Base-by-base conservation (phyloP, 2,888 invertebrate species). In the Clusia tigrina region DNA sequence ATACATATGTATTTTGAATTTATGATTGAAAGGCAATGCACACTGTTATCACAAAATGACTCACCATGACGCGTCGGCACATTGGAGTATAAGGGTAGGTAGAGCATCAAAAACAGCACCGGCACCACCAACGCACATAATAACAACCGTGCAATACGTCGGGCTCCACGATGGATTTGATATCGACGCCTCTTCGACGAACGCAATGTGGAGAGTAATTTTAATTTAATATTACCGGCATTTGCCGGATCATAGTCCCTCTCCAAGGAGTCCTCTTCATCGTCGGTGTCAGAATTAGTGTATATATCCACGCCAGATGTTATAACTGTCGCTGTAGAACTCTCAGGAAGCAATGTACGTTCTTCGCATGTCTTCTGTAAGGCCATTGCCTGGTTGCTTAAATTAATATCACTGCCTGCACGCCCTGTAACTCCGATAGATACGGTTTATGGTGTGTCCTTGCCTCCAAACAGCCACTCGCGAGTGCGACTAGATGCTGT, bases 61-160 rank as follows among this genome's bases (percentile, higher is more conserved):
- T 70, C 68, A 83, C 82, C 76, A 63, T 74, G 73, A 32, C 82
- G 73, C 56, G 76, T 72, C 37, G 76, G 76, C 5, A 77, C 71
- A 71, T 74, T 74, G 66, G 78, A 72, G 63, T 76, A 81, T 6
- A 81, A 68, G 23, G 79, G 77, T 66, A 82, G 70, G 67, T 80
- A 80, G 22, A 78, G 65, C 15, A 81, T 62, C n/a, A 79, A 64
- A n/a, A 67, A 38, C 24, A 76, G 32, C 51, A 74, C 63, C 15
- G 77, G 68, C 17, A 77, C 62, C 26, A 74, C 46, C 24, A 76
- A 63, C 2, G 67, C 72, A 24, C 72, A 71, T 10, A 80, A 42
- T 2, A 74, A 54, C 37, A 70, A 66, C 1, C 74, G 77, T 22
- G 68, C 71, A 9, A 74, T 61, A 24, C 79, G 75, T 32, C 78